Evolutionary conservation across 2,113 vertebrate species (phyloP).

Genomic region (Nannospalax galili): DNA sequence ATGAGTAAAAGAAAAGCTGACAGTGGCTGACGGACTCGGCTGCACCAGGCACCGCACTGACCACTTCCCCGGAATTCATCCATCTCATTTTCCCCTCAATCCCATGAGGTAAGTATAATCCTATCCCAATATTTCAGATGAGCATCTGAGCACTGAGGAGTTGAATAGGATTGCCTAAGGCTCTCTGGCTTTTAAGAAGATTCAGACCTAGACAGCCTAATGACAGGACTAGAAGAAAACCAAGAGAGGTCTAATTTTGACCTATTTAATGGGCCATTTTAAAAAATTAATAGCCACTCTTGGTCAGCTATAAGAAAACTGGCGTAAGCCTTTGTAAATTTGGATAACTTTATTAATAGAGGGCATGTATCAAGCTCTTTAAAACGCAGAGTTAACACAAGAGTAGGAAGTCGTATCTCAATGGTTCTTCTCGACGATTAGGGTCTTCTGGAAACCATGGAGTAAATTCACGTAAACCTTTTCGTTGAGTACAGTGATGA

Average conservation of each 20-base stretch:
- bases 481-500: background rate
- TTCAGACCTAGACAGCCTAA: background rate
- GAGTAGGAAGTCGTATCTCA: background rate
- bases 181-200: background rate
- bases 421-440: background rate
- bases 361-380: background rate
- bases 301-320: background rate
- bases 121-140: background rate
- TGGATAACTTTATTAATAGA: background rate
- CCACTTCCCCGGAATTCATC: background rate
- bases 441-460: background rate
- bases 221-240: background rate
- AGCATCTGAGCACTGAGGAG: background rate
- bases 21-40: background rate
- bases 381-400: background rate
- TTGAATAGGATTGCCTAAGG: background rate
- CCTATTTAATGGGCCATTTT: background rate
- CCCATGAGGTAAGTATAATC: background rate
- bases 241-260: background rate
- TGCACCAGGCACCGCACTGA: background rate
- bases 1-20: background rate
- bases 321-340: background rate
- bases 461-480: background rate
- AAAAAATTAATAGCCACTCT: background rate
- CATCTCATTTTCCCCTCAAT: background rate